Evolutionary conservation across 2,888 invertebrate genomes (phyloP).

Genomic region (Cremastinae sp.): DNA sequence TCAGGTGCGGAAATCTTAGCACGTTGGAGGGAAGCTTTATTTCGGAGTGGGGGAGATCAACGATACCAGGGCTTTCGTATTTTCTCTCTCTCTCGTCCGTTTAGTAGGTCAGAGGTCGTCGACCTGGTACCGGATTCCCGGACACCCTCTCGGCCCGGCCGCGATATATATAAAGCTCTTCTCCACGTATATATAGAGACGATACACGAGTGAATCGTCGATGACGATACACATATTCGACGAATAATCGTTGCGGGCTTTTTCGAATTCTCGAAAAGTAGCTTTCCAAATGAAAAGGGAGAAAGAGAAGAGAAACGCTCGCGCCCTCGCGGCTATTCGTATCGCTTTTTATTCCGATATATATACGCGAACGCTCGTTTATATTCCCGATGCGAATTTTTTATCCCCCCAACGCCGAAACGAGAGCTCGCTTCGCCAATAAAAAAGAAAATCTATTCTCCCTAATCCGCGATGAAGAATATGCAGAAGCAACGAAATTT

Average conservation of each 20-base stretch:
- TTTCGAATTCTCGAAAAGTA: slow-evolving; percentile 67
- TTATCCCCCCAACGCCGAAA: slow-evolving; percentile 35
- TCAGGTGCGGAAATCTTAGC: slow-evolving; percentile 70
- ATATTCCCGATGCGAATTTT: slow-evolving; percentile 24
- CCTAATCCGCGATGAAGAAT: slow-evolving; percentile 34
- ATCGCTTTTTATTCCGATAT: slow-evolving; percentile 6
- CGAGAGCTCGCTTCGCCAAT: not conserved
- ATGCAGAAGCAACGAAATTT: slow-evolving; percentile 3
- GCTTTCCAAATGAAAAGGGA: slow-evolving; percentile 8
- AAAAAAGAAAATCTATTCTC: slow-evolving; percentile 40
- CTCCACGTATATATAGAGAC: not conserved
- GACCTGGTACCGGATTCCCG: slow-evolving; percentile 67
- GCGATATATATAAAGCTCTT: slow-evolving; percentile 11
- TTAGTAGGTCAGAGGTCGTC: slow-evolving; percentile 79
- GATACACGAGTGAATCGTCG: not conserved
- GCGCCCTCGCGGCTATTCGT: slow-evolving; percentile 11
- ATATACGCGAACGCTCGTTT: slow-evolving; percentile 8
- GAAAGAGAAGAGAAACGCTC: slow-evolving; percentile 19
- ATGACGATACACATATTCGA: slow-evolving; percentile 11
- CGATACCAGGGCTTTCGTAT: slow-evolving; percentile 63
- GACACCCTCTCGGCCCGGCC: slow-evolving; percentile 57
- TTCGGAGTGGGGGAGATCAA: slow-evolving; percentile 60
- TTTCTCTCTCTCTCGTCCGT: slow-evolving; percentile 37
- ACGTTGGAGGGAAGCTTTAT: slow-evolving; percentile 69
- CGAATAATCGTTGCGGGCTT: slow-evolving; percentile 50